Base-by-base conservation (phyloP, 2,888 invertebrate species). In the Sarcophaga caerulescens region DNA sequence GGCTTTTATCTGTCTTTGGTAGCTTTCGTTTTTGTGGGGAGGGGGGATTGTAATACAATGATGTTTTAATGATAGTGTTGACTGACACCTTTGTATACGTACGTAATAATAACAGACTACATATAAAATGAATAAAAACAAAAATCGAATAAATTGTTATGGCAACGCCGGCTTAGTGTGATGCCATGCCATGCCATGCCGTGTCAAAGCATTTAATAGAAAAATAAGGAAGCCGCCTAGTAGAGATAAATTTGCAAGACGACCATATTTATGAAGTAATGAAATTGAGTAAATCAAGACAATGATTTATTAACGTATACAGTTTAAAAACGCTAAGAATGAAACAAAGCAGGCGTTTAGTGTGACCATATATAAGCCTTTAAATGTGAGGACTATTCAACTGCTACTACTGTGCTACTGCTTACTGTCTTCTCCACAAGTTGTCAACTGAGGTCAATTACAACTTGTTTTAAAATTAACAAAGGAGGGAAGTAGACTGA, bases 31-130 rank as follows among this genome's bases (percentile, higher is more conserved):
- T n/a, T n/a, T n/a, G 12, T 12, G 21, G 2, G 11, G n/a, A n/a
- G 17, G 17, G 44, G 0, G 35, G 25, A 17, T 14, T 52, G 23
- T 17, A 23, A 11, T 17, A 23, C 17, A 23, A 70, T 57, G 69
- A 70, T 47, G 17, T 25, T 70, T 70, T 70, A 23, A 52, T 52
- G 52, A 52, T 57, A 52, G 69, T n/a, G 8, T 23, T 52, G 69
- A 52, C 52, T 70, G 69, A 70, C 52, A 70, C 68, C 69, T 70
- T 52, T 17, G 21, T 70, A 23, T 52, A 8, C 47, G 35, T 35
- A 35, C 4, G 14, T 14, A 52, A 14, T 52, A 52, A 4, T 4
- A 14, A 52, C 12, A 17, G 17, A 52, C 52, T 17, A 14, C 4
- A 12, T 52, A 14, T 52, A 52, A 52, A 52, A 52, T 17, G 8